Base-by-base conservation (phyloP, 1,140 invertebrate genomes). In the Drosophila truncata region DNA sequence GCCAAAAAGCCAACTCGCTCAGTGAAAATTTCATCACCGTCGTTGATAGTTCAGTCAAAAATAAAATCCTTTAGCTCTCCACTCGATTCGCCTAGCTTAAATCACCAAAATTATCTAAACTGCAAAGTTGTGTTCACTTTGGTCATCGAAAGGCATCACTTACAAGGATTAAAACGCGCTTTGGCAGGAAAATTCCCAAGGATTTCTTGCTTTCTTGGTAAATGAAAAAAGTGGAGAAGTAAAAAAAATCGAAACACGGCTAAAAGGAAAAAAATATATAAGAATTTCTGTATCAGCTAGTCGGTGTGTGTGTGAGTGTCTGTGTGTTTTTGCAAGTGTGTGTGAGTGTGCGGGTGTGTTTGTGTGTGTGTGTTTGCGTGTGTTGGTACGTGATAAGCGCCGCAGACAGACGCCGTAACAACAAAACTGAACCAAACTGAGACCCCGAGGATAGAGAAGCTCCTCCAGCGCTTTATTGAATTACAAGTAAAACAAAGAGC, bases 1-100 rank as follows among this genome's bases (percentile, higher is more conserved):
- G 73, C 80, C 58, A 70, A 84, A 78, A 84, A 81, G 41, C 76
- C 44, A 54, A 57, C 25, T 61, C 41, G 57, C 67, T 92, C 91
- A 92, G 91, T 92, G 91, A 92, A 92, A 92, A 91, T 92, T 92
- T 92, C 87, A 91, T 92, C 91, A 92, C 91, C 86, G 91, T 79
- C 78, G 91, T 82, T 74, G 83, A 76, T 62, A 91, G 91, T 92
- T 91, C 80, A 91, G 77, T 18, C 69, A 23, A 54, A 54, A 23
- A 35, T 11, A 60, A 60, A 84, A 60, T 73, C 69, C 75, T 83
- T 9, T 69, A 50, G 82, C 77, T 77, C 77, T 80, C 50, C 62
- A 57, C 57, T 55, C 65, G 73, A 80, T 78, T 88, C 49, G 65
- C 64, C 3, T 31, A 67, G 49, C 27, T 39, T n/a, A 84, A 85